These are phyloP conservation scores for Nothoprocta perdicaria DNA, from an alignment of 2,113 vertebrate species.

Conservation along the genomic window DNA sequence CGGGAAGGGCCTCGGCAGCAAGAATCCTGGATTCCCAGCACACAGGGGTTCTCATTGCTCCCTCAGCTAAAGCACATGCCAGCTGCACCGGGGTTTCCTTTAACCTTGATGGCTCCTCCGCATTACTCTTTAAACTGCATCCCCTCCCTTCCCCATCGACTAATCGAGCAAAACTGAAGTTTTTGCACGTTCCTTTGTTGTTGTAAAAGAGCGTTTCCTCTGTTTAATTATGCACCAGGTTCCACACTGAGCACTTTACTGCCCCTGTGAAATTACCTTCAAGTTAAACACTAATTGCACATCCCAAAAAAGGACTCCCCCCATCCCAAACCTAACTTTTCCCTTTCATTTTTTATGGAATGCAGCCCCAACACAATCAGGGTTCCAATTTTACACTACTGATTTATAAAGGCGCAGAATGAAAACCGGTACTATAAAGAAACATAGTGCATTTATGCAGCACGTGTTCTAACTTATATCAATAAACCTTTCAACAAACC, in stretches of 20 bases:
- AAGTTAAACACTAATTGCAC: constrained; percentile 72
- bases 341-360: constrained; percentile 55
- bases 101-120: constrained; percentile 68
- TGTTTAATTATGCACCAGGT: constrained; percentile 52
- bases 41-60: too few species aligned
- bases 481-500: constrained; percentile 72
- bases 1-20: neutral
- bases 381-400: constrained; percentile 33
- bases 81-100: neutral
- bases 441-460: constrained; percentile 33
- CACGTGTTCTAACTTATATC: constrained; percentile 65
- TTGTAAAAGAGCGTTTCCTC: constrained; percentile 67
- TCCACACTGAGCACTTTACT: constrained; percentile 61
- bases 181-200: constrained; percentile 68
- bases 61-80: constrained; percentile 48
- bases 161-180: constrained; percentile 61
- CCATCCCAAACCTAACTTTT: constrained; percentile 6
- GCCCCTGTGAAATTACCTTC: constrained; percentile 74
- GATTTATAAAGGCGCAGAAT: constrained; percentile 65
- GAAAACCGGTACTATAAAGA: constrained; percentile 34
- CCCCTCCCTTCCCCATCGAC: constrained; percentile 62
- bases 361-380: neutral
- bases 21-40: too few species aligned
- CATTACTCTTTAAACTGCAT: constrained; percentile 73
- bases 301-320: constrained; percentile 60